phyloP scores from a whole-genome alignment of 1,140 invertebrate species.

The Panagrolaimus sp. region DNA sequence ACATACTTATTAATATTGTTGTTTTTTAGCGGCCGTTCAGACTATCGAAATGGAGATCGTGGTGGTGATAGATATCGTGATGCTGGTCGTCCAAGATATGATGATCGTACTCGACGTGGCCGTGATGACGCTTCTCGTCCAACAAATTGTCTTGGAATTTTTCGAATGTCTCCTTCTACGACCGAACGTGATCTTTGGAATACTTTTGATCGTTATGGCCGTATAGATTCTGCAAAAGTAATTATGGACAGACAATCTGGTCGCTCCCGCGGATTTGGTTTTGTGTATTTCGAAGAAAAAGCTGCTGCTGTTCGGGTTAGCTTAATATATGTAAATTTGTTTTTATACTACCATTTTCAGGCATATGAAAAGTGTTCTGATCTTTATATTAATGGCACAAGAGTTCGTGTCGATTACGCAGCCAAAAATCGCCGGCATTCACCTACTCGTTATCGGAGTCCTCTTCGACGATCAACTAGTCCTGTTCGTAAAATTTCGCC shows the following conservation, averaged over 20 bases:
- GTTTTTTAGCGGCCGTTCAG: too few relatives aligned
- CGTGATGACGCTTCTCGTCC: slow-evolving; percentile 20
- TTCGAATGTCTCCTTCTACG: slow-evolving; percentile 30
- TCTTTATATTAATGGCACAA: slow-evolving; percentile 83
- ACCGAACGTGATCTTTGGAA: slow-evolving; percentile 23
- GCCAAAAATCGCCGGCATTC: slow-evolving; percentile 68
- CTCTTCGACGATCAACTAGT: too few relatives aligned
- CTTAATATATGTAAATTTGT: too few relatives aligned
- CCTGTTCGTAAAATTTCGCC: too few relatives aligned
- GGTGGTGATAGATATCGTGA: background rate
- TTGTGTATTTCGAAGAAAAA: slow-evolving; percentile 83
- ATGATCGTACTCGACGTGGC: background rate
- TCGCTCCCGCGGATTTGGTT: slow-evolving; percentile 88
- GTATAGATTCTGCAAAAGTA: slow-evolving; percentile 28
- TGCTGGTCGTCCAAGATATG: too few relatives aligned
- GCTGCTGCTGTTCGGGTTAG: slow-evolving; percentile 90
- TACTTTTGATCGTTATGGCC: slow-evolving; percentile 26
- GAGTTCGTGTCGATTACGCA: slow-evolving; percentile 88
- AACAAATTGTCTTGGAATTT: slow-evolving; percentile 28
- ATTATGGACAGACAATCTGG: slow-evolving; percentile 65
- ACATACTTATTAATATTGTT: too few relatives aligned
- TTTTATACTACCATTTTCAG: too few relatives aligned
- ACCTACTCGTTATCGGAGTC: slow-evolving; percentile 14
- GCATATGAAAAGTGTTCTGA: slow-evolving; percentile 88
- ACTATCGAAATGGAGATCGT: slow-evolving; percentile 5